Conservation (phyloP, 1,140 invertebrate genomes). For the Metopolophium dirhodum region DNA sequence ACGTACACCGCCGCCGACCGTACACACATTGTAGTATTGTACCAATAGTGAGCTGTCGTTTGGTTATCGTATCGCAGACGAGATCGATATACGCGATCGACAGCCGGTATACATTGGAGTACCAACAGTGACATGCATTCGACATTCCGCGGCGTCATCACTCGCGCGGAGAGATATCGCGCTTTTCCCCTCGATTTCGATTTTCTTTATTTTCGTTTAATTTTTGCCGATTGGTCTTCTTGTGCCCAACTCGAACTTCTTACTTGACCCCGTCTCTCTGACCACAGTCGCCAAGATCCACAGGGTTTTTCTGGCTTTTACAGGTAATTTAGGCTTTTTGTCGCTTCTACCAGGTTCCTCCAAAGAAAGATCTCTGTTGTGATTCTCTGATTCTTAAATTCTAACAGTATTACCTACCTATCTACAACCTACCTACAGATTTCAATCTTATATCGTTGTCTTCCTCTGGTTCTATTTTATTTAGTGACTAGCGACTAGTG, state of each 20-base stretch:
- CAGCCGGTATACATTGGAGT: background rate
- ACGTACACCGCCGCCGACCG: background rate
- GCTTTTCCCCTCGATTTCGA: too few relatives aligned
- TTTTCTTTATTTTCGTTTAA: background rate
- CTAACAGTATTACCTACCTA: too few relatives aligned
- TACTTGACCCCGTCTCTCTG: too few relatives aligned
- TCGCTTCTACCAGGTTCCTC: background rate
- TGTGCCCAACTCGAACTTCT: background rate
- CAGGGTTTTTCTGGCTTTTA: background rate
- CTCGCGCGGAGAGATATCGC: background rate
- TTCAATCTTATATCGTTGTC: background rate
- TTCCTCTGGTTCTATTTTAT: background rate
- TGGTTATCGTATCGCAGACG: background rate
- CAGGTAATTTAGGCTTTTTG: background rate
- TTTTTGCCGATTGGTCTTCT: background rate
- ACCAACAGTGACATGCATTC: background rate
- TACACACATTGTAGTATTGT: background rate
- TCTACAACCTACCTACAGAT: background rate
- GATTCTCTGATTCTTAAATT: background rate
- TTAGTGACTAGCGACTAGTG: background rate
- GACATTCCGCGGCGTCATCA: background rate
- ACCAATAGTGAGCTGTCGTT: background rate
- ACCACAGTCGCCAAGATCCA: too few relatives aligned
- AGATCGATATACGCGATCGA: background rate
- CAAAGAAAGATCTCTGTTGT: background rate